Evolutionary conservation across 2,797 vertebrate genomes (phyloP), one percentile per base, ranked within the genome.

Genomic region (Acipenser ruthenus): DNA sequence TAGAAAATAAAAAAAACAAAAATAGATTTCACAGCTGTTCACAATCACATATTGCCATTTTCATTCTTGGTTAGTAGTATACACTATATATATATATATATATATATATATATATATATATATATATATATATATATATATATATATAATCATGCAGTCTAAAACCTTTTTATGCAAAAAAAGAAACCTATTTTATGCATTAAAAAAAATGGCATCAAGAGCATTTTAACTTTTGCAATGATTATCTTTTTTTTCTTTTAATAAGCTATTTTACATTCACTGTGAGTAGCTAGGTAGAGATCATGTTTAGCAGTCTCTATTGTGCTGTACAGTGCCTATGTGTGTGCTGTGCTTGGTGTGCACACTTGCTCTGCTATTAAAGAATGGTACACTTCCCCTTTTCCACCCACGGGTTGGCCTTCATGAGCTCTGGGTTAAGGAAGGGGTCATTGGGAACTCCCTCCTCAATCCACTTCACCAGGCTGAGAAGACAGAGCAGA

Each of bases 391-490:
- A 99, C 83, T 98, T 99, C 67, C 94, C 93, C 76, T 93, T 93
- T 76, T 99, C 96, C 83, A 99, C 94, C 96, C 96, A 99, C 0
- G 96, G 96, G 81, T 98, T 99, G 72, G 86, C 91, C 77, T 94
- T 93, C 93, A 98, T 94, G 74, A 96, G 87, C 77, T 98, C 95
- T 0, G 94, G 91, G 80, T 98, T 98, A 77, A 99, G 86, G 78
- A 99, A 96, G 0, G 96, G 94, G 71, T 98, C 96, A 50, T 95
- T 93, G 0, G 92, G 88, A 65, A 93, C 88, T 8, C 93, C 92
- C 0, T 95, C 94, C 76, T 98, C 95, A 0, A 96, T 95, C 95
- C 95, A 98, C 80, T 96, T 97, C 73, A 95, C 87, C 51, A 99
- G 86, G 81, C 96, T 98, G 6, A 0, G 67, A 0, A 23, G 10